Evolutionary conservation across 2,113 vertebrate genomes (phyloP), one percentile per base, ranked within the genome.

Genomic region (Rhabdomys dilectus): DNA sequence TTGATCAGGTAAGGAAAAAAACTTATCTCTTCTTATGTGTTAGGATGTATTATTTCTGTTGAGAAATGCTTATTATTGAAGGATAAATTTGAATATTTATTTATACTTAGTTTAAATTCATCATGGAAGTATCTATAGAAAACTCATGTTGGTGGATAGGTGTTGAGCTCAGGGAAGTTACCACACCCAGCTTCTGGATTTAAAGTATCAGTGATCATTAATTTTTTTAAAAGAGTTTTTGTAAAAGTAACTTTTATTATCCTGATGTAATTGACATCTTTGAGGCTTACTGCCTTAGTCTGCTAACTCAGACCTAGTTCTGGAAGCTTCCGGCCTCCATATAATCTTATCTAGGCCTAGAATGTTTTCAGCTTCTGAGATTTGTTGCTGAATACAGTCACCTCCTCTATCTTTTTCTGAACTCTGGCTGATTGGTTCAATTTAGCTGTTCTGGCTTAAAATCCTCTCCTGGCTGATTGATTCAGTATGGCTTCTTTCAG

Each of bases 11-110:
- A 72, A 70, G 36, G n/a, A 15, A 91, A 73, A 93, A 72, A 62
- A 82, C 56, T 94, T 93, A 77, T 84, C 68, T 66, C 45, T 56
- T 51, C 10, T 66, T 72, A 75, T 56, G 4, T 42, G 19, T 89
- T 66, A 60, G 24, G n/a, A n/a, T n/a, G n/a, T 53, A 89, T 66
- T 80, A 5, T 80, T 94, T 42, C 29, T 86, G 42, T 70, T 89
- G 48, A 85, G 70, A 87, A 93, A 76, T 51, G 22, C 1, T 34
- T 92, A 48, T 26, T 13, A 11, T 87, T 91, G 24, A 34, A 15
- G 95, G 26, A 64, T 88, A 36, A 86, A 5, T 64, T 89, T 81
- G 26, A 80, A 94, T 90, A 91, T 80, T 24, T 92, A n/a, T 87
- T n/a, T n/a, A n/a, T n/a, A 8, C 53, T 95, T 82, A 17, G 39